Percentiles rank a stretch among this genome's conserved stretches.
Conservation (phyloP, 2,888 invertebrate species). For the Allacma fusca region DNA sequence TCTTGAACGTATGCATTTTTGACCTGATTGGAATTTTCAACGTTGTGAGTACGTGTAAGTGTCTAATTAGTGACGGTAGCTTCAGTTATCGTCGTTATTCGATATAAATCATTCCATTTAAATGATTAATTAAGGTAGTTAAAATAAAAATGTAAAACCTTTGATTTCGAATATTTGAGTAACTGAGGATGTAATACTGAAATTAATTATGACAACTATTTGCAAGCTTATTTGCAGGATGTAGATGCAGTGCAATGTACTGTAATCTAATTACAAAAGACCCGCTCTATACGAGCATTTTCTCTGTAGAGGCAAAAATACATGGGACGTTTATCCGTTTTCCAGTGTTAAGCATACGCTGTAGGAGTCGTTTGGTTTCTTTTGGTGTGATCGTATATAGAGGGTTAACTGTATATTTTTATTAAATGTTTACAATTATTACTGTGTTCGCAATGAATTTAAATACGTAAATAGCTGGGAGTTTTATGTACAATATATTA, state of each 20-base stretch:
- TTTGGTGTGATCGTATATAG: too few species aligned
- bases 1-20: not conserved
- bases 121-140: not conserved
- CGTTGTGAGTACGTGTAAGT: too few species aligned
- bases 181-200: not conserved
- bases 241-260: too few species aligned
- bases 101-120: not conserved
- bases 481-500: not conserved
- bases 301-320: too few species aligned
- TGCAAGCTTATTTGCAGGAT: too few species aligned
- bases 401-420: too few species aligned
- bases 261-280: too few species aligned
- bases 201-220: too few species aligned
- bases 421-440: not conserved
- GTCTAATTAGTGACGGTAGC: not conserved
- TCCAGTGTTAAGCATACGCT: too few species aligned
- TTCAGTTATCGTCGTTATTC: not conserved
- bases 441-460: not conserved
- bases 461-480: not conserved
- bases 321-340: too few species aligned
- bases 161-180: not conserved
- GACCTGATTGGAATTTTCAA: not conserved
- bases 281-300: too few species aligned
- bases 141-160: not conserved
- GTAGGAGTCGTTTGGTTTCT: too few species aligned